phyloP scores from a whole-genome alignment of 2,797 vertebrate species.

The Harpagifer antarcticus region DNA sequence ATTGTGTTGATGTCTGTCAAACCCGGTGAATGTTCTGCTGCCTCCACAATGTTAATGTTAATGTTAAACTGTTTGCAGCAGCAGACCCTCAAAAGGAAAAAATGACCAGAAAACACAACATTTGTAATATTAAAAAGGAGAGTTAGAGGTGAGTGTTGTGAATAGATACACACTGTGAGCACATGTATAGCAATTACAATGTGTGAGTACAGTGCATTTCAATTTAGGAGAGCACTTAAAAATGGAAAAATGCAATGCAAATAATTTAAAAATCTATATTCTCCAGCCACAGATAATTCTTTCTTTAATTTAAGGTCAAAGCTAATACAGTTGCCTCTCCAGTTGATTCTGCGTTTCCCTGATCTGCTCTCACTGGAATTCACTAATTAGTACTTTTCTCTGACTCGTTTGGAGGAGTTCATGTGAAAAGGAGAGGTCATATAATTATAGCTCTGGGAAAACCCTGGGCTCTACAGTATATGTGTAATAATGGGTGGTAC shows the following conservation, averaged over 20 bases:
- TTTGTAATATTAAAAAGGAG: neutral
- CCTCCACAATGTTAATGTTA: neutral
- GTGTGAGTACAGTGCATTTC: neutral
- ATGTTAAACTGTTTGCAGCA: conserved; percentile 13
- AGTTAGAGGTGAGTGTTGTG: neutral
- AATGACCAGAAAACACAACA: neutral
- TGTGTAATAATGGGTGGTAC: conserved; percentile 16
- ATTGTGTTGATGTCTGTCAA: conserved; percentile 51
- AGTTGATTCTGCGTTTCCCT: conserved; percentile 30
- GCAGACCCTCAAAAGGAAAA: neutral
- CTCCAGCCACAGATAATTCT: neutral
- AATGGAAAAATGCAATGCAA: neutral
- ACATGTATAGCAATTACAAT: conserved; percentile 4
- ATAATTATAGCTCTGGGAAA: conserved; percentile 67
- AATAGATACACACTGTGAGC: neutral
- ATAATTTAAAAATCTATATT: neutral
- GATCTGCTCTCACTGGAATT: conserved; percentile 46
- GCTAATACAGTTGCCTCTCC: conserved; percentile 1
- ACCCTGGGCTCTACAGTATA: conserved; percentile 45
- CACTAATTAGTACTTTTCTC: conserved; percentile 63
- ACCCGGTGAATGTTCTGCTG: conserved; percentile 25
- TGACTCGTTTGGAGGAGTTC: conserved; percentile 51
- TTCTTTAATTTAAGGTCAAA: conserved; percentile 3
- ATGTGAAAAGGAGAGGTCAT: conserved; percentile 66
- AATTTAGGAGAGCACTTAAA: neutral